These are phyloP conservation scores for Villa cingulata DNA, from an alignment of 2,888 invertebrate genomes.

Conservation along the genomic window DNA sequence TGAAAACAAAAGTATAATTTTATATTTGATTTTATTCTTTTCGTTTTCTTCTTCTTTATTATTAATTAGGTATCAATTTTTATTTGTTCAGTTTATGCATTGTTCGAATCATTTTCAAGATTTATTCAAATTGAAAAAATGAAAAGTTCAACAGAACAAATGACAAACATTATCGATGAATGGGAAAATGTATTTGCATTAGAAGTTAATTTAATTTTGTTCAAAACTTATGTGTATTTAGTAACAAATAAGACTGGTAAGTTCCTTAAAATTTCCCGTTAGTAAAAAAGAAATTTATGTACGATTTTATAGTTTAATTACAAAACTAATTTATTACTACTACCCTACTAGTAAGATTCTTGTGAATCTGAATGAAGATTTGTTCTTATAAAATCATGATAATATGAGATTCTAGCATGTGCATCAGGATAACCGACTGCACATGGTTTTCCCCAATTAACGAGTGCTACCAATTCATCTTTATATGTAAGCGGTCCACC, in stretches of 20 bases:
- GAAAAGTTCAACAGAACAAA: slow-evolving; percentile 29
- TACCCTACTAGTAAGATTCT: no score
- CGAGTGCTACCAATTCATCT: slow-evolving; percentile 27
- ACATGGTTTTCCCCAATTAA: slow-evolving; percentile 33
- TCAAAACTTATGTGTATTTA: slow-evolving; percentile 26
- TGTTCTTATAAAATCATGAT: slow-evolving; percentile 27
- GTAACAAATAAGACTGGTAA: slow-evolving; percentile 17
- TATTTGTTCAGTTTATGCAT: slow-evolving; percentile 38
- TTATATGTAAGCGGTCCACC: slow-evolving; percentile 27
- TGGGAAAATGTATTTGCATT: slow-evolving; percentile 66
- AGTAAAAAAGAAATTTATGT: not conserved
- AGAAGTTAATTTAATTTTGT: slow-evolving; percentile 38
- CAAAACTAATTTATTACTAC: no score
- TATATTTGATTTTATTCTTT: not conserved
- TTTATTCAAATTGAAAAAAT: slow-evolving; percentile 34
- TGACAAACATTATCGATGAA: slow-evolving; percentile 40
- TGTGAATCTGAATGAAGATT: slow-evolving; percentile 12
- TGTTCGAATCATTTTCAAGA: slow-evolving; percentile 38
- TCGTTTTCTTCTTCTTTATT: no score
- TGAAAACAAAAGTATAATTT: no score
- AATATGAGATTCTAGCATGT: slow-evolving; percentile 25
- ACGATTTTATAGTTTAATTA: no score
- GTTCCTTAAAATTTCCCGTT: no score
- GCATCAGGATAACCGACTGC: slow-evolving; percentile 31
- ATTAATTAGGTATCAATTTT: slow-evolving; percentile 37